phyloP scores from a whole-genome alignment of 2,113 vertebrate species.

The Muntiacus muntjak region DNA sequence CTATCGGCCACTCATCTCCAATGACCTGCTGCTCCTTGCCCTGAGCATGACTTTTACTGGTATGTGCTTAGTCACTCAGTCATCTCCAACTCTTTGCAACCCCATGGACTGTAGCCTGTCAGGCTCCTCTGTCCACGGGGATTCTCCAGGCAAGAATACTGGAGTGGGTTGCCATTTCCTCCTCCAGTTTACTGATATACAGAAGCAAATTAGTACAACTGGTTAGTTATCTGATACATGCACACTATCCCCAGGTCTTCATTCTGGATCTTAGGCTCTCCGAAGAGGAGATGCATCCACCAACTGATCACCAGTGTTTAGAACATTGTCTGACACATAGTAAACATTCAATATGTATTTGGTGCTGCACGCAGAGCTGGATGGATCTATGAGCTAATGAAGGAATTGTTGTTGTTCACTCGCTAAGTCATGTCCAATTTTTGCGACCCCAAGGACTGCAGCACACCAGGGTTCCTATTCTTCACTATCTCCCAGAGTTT shows the following conservation, averaged over 20 bases:
- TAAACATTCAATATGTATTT: neutral
- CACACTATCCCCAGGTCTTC: neutral
- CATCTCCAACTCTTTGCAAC: neutral
- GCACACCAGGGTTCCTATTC: neutral
- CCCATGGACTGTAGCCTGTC: neutral
- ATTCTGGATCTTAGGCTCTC: neutral
- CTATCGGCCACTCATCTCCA: neutral
- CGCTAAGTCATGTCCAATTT: neutral
- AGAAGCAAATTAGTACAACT: neutral
- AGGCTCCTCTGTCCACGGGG: neutral
- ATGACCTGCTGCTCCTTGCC: neutral
- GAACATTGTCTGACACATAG: neutral
- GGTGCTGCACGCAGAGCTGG: neutral
- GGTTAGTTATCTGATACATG: neutral
- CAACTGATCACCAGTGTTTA: neutral
- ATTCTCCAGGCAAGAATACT: neutral
- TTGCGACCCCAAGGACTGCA: neutral
- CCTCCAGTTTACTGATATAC: neutral
- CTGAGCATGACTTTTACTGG: neutral
- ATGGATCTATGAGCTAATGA: neutral
- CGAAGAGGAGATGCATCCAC: neutral
- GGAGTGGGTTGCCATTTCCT: neutral
- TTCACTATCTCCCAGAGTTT: neutral
- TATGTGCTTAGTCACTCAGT: neutral
- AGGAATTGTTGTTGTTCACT: neutral